Percentiles rank a stretch among this genome's conserved stretches.
Evolutionary conservation across 2,797 vertebrate species (phyloP).

Genomic region (Argyrosomus regius): DNA sequence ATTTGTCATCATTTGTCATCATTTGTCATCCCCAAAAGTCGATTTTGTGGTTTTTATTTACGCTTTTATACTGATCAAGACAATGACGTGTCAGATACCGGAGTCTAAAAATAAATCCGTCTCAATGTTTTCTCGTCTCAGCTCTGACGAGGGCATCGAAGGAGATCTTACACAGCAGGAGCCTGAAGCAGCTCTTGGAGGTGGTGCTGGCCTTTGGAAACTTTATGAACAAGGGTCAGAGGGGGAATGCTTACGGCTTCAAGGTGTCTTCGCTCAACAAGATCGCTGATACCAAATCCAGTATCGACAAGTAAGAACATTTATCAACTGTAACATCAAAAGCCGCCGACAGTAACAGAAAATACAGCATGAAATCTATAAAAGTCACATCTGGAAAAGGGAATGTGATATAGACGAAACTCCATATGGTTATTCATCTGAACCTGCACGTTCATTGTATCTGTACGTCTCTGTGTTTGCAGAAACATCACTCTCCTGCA

Average conservation of each 20-base stretch:
- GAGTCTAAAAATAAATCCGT: not conserved
- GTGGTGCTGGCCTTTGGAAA: conserved; percentile 99
- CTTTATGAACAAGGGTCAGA: conserved; percentile 99
- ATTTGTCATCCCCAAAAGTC: not conserved
- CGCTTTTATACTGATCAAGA: not conserved
- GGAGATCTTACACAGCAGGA: conserved; percentile 92
- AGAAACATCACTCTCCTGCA: conserved; percentile 98
- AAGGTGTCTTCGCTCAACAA: conserved; percentile 99
- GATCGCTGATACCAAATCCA: conserved; percentile 98
- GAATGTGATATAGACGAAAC: conserved; percentile 8
- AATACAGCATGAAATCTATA: not conserved
- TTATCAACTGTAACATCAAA: not conserved
- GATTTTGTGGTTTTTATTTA: not conserved
- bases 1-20: not conserved
- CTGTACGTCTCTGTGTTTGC: conserved; percentile 31
- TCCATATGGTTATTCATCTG: conserved; percentile 25
- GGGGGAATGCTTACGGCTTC: conserved; percentile 97
- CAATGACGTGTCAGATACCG: not conserved
- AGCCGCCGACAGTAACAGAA: conserved; percentile 1
- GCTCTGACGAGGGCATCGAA: conserved; percentile 92
- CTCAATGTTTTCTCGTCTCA: conserved; percentile 58
- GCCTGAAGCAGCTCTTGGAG: conserved; percentile 95
- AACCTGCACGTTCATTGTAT: not conserved
- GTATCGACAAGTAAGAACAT: conserved; percentile 96
- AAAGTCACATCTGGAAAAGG: conserved; percentile 43